Percentiles rank a stretch among this genome's conserved stretches.
These are phyloP conservation scores for Tympanoctomys barrerae DNA, from an alignment of 2,797 vertebrate genomes.

Conservation along the genomic window DNA sequence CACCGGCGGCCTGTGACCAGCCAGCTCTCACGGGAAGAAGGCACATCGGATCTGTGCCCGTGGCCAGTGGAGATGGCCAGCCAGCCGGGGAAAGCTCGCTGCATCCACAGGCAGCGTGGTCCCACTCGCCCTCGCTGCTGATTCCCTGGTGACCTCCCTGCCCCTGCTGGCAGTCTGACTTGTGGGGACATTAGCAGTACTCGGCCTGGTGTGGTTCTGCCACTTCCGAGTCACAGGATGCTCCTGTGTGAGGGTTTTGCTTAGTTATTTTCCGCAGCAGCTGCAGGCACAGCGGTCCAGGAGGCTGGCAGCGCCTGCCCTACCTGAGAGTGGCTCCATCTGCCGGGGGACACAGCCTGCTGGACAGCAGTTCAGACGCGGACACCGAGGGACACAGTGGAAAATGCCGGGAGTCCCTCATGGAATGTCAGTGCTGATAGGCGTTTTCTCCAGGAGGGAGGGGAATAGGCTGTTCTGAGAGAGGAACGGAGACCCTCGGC, in stretches of 20 bases:
- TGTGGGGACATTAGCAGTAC: background rate
- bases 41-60: background rate
- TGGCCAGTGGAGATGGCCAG: background rate
- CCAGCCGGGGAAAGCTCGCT: background rate
- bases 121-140: background rate
- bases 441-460: too few relatives aligned
- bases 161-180: background rate
- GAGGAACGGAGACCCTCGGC: background rate
- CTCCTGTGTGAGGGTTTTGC: too few relatives aligned
- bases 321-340: rapidly evolving
- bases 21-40: background rate
- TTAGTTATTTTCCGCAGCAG: background rate
- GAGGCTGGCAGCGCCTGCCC: background rate
- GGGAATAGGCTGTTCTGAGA: rapidly evolving
- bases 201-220: background rate
- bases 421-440: too few relatives aligned
- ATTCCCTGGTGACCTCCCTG: background rate
- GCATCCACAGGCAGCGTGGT: background rate
- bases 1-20: background rate
- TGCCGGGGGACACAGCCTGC: background rate
- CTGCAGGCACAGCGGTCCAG: rapidly evolving
- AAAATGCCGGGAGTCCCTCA: background rate
- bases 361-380: rapidly evolving
- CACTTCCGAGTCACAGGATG: background rate
- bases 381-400: rapidly evolving